Evolutionary conservation across 2,888 invertebrate genomes (phyloP), one percentile per base, ranked within the genome.

Genomic region (Calliphora vomitoria): DNA sequence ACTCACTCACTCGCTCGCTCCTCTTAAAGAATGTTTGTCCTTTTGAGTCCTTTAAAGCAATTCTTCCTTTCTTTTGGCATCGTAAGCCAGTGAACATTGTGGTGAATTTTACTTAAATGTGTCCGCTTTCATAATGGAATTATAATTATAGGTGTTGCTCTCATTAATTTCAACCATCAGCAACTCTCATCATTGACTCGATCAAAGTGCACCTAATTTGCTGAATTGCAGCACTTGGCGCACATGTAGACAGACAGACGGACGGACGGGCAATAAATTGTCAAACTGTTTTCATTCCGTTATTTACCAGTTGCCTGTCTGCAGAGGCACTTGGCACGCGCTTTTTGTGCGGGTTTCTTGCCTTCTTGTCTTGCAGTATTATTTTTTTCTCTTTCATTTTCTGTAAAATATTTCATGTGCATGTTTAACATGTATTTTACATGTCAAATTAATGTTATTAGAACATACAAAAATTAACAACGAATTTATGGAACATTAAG

Each of bases 141-240:
- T 92, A 92, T 92, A 92, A 92, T 92, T 92, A 92, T 92, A 92
- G 87, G 92, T 90, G 90, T 90, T 89, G 90, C 90, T 89, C 86
- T 87, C 85, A 87, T 87, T 87, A 87, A 89, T 88, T 88, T 89
- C 50, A 82, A 82, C 82, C 86, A 89, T 85, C 35, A 83, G 58
- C 86, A 76, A 80, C 68, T 20, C 75, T 50, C 80, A 81, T 85
- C 85, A 80, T 69, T 80, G 62, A 81, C 44, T 81, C 66, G 55
- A 55, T 83, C 82, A 74, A 88, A 89, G 89, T 88, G 88, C 88
- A 90, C 91, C 91, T 91, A 93, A 92, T 92, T 91, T 89, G 87
- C 69, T 85, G 89, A 88, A 72, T 88, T 74, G 53, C 58, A 53
- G 82, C 66, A 86, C 75, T 86, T 86, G 75, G 72, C 66, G 55